These are phyloP conservation scores for Drosophila micromelanica DNA, from an alignment of 1,140 invertebrate genomes.

Conservation along the genomic window DNA sequence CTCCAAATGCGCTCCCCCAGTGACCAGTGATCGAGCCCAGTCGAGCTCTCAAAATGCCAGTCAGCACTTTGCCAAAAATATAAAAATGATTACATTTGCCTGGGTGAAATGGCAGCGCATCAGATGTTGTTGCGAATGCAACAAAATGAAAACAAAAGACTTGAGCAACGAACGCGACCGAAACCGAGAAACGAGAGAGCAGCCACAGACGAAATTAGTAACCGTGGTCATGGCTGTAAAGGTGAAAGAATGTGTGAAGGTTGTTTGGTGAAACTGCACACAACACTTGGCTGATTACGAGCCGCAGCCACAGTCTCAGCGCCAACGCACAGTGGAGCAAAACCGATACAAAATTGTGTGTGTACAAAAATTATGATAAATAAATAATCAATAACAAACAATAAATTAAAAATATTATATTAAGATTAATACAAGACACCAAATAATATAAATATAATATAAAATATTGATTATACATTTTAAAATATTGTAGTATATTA, in stretches of 20 bases:
- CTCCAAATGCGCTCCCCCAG: conserved; percentile 55
- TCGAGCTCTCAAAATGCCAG: conserved; percentile 27
- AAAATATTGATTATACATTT: too few relatives aligned
- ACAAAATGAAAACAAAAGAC: conserved; percentile 75
- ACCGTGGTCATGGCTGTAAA: conserved; percentile 84
- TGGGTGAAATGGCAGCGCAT: conserved; percentile 48
- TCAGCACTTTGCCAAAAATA: conserved; percentile 76
- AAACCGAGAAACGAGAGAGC: conserved; percentile 28
- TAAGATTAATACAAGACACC: too few relatives aligned
- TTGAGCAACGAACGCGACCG: conserved; percentile 71
- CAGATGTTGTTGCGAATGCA: conserved; percentile 39
- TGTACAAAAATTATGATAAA: background rate
- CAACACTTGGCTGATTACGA: conserved; percentile 74
- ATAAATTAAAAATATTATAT: too few relatives aligned
- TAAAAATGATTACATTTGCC: conserved; percentile 75
- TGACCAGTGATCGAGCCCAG: background rate
- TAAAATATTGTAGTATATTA: too few relatives aligned
- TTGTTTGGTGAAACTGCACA: conserved; percentile 82
- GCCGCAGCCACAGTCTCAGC: conserved; percentile 20
- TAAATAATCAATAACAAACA: background rate
- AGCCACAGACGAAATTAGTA: conserved; percentile 66
- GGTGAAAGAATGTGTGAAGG: conserved; percentile 84
- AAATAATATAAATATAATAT: too few relatives aligned
- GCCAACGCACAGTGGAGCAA: background rate
- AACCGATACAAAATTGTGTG: background rate